These are phyloP conservation scores for Agrypnus murinus DNA, from an alignment of 2,888 invertebrate genomes.

Conservation along the genomic window DNA sequence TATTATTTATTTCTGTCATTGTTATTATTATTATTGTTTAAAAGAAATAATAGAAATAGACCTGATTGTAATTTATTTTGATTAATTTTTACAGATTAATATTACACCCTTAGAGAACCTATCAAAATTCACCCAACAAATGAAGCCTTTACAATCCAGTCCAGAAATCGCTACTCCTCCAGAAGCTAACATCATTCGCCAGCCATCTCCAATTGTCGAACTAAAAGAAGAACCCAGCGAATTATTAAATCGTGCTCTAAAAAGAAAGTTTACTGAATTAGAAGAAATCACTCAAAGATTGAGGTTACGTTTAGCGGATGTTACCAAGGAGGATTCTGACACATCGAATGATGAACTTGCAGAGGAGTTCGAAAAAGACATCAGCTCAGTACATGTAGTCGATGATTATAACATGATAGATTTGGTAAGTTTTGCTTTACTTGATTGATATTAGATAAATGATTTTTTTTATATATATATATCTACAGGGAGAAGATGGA, in stretches of 20 bases:
- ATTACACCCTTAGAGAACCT: slow-evolving; percentile 74
- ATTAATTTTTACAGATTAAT: slow-evolving; percentile 67
- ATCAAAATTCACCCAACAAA: slow-evolving; percentile 55
- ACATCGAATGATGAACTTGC: slow-evolving; percentile 69
- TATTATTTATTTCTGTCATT: too few species aligned
- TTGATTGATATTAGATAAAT: slow-evolving; percentile 42
- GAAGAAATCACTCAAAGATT: slow-evolving; percentile 78
- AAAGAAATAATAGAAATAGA: too few species aligned
- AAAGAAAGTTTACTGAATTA: slow-evolving; percentile 77
- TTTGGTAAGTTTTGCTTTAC: slow-evolving; percentile 56
- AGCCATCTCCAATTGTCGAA: background rate
- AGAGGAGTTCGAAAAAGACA: slow-evolving; percentile 76
- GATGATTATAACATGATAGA: slow-evolving; percentile 68
- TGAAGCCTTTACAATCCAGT: background rate
- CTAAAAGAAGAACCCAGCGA: slow-evolving; percentile 61
- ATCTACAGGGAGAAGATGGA: slow-evolving; percentile 4
- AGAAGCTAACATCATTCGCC: background rate
- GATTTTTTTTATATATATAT: slow-evolving; percentile 1
- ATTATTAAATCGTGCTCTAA: slow-evolving; percentile 71
- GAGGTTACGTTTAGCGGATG: slow-evolving; percentile 74
- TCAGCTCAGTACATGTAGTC: slow-evolving; percentile 71
- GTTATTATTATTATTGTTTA: too few species aligned
- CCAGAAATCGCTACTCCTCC: background rate
- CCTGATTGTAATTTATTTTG: too few species aligned
- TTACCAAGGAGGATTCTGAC: slow-evolving; percentile 74